Conservation (phyloP, 2,797 vertebrate species). For the Falco naumanni region DNA sequence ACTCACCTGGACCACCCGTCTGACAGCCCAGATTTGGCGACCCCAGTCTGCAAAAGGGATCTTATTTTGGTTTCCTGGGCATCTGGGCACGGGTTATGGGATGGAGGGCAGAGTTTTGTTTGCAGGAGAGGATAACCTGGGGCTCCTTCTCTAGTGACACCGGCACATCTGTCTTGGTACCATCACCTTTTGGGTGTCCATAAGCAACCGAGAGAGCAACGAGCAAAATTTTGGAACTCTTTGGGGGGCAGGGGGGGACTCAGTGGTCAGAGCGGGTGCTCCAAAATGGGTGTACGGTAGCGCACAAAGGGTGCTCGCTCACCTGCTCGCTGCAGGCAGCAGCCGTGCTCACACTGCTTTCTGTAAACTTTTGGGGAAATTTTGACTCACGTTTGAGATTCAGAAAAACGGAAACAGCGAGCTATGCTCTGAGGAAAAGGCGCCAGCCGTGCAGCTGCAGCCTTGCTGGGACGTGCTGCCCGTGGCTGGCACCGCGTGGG, state of each 20-base stretch:
- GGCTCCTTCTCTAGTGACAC: background rate
- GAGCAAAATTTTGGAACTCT: background rate
- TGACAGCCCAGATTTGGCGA: fast-evolving
- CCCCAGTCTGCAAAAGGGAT: fast-evolving
- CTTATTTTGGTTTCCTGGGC: fast-evolving
- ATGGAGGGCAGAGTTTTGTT: background rate
- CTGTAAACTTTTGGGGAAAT: background rate
- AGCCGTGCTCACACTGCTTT: fast-evolving
- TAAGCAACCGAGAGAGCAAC: background rate
- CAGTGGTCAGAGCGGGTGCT: background rate
- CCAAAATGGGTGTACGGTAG: background rate
- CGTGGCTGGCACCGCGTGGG: background rate
- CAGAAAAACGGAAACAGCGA: fast-evolving
- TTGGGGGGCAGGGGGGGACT: too few relatives aligned
- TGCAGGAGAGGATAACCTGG: background rate
- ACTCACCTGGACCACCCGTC: conserved; percentile 1
- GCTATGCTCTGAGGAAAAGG: fast-evolving
- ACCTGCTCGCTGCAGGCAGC: fast-evolving
- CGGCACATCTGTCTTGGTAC: fast-evolving
- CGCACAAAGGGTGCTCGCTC: background rate
- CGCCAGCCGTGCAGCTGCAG: fast-evolving
- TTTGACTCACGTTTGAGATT: background rate
- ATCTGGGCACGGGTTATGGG: background rate
- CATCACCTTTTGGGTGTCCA: background rate
- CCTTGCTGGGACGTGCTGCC: background rate